These are phyloP conservation scores for Cydia amplana DNA, from an alignment of 1,140 invertebrate genomes.

Conservation along the genomic window DNA sequence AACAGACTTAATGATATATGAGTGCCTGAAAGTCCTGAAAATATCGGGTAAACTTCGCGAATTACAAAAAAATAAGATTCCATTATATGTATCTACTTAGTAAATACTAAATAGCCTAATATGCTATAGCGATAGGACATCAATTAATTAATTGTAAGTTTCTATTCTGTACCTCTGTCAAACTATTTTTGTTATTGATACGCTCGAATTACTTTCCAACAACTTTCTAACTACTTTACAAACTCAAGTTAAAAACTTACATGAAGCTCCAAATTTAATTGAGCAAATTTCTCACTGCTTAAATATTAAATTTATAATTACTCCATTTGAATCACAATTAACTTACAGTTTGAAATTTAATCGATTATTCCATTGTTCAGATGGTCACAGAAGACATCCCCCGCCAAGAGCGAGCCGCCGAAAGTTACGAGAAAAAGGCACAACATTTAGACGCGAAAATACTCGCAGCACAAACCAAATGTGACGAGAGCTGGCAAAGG, in stretches of 20 bases:
- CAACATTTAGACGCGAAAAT: conserved; percentile 57
- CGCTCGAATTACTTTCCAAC: background rate
- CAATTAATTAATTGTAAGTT: background rate
- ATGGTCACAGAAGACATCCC: conserved; percentile 70
- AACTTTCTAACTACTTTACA: conserved; percentile 1
- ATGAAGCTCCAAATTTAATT: background rate
- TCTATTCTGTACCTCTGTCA: background rate
- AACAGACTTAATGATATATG: too few relatives aligned
- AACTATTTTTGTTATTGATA: background rate
- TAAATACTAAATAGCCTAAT: background rate
- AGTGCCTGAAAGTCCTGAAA: too few relatives aligned
- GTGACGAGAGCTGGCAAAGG: conserved; percentile 54
- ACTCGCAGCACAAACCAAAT: conserved; percentile 51
- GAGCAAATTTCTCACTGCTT: conserved; percentile 5
- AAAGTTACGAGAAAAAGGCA: conserved; percentile 63
- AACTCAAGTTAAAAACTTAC: conserved; percentile 2
- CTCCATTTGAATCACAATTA: background rate
- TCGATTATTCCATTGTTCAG: conserved; percentile 43
- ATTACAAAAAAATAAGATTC: too few relatives aligned
- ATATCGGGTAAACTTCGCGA: too few relatives aligned
- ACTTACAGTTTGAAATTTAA: background rate
- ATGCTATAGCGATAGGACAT: background rate
- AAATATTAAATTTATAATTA: conserved; percentile 18
- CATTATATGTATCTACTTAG: too few relatives aligned
- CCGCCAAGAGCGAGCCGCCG: conserved; percentile 62